Evolutionary conservation across 2,888 invertebrate species (phyloP), one percentile per base, ranked within the genome.

Genomic region (Gymnosoma rotundatum): DNA sequence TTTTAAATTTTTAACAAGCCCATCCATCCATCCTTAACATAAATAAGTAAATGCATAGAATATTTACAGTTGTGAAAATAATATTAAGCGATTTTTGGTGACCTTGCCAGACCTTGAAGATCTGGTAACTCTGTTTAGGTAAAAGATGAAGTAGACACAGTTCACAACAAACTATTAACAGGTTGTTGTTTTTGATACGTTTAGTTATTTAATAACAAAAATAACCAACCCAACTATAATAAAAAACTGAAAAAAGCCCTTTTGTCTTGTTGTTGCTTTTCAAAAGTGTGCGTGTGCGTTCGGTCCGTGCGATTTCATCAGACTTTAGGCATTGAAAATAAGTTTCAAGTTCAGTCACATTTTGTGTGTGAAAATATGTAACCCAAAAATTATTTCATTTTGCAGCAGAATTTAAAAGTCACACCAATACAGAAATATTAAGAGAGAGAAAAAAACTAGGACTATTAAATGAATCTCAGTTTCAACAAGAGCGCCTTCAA

Each of bases 311-410:
- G 63, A 84, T 84, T 84, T 84, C 84, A 75, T 84, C 80, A 84
- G 72, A 73, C 67, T 75, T 76, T 61, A 83, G 83, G 50, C 83
- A 83, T 83, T 83, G 83, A 80, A 83, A 83, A 81, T 58, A 76
- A 81, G 69, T 84, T 84, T 84, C 80, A 84, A 84, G 84, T 84
- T 84, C 84, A 84, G 36, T 81, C 67, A 70, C 76, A 72, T 66
- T 45, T 82, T 76, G 60, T 32, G 60, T 32, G 64, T 82, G 52
- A 76, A 76, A 82, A 56, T 42, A 60, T 32, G 8, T 32, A 7
- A 45, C 48, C 20, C 25, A 69, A 72, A 56, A 45, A 63, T 50
- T 70, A 50, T 58, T 70, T 61, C 58, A 38, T 69, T 50, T 25
- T 38, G 70, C 64, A 45, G 72, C 72, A 50, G 64, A 58, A 32